These are phyloP conservation scores for Podarcis muralis DNA, from an alignment of 2,113 vertebrate species.

Conservation along the genomic window DNA sequence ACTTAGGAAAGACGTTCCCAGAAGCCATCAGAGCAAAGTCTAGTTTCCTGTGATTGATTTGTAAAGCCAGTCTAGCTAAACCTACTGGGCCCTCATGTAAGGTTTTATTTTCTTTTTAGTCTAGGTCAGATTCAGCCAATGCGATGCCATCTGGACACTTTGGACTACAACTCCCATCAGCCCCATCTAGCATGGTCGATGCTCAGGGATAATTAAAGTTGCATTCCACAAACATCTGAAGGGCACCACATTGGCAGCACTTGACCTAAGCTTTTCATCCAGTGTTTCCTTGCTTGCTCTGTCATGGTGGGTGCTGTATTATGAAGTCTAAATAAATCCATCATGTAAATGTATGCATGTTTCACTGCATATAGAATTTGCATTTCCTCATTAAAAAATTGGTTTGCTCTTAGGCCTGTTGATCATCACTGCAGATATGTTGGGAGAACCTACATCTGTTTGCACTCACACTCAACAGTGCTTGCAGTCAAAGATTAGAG, in stretches of 20 bases:
- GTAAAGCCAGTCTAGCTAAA: not conserved
- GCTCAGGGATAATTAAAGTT: no score
- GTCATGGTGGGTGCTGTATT: not conserved
- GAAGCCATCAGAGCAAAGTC: not conserved
- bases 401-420: not conserved
- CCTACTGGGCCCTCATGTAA: not conserved
- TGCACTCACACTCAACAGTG: not conserved
- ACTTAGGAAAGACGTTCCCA: no score
- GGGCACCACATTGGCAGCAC: no score
- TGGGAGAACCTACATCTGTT: not conserved
- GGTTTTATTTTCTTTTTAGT: not conserved
- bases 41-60: not conserved
- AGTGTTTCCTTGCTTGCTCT: not conserved
- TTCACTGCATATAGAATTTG: not conserved
- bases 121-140: no score
- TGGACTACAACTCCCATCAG: no score
- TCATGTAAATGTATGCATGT: conserved; percentile 16
- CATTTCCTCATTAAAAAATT: not conserved
- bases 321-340: not conserved
- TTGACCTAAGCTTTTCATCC: no score
- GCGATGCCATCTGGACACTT: no score
- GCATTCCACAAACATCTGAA: no score
- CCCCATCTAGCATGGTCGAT: no score
- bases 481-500: not conserved
- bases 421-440: not conserved